Evolutionary conservation across 2,797 vertebrate species (phyloP), one percentile per base, ranked within the genome.

Genomic region (Diplodus sargus): DNA sequence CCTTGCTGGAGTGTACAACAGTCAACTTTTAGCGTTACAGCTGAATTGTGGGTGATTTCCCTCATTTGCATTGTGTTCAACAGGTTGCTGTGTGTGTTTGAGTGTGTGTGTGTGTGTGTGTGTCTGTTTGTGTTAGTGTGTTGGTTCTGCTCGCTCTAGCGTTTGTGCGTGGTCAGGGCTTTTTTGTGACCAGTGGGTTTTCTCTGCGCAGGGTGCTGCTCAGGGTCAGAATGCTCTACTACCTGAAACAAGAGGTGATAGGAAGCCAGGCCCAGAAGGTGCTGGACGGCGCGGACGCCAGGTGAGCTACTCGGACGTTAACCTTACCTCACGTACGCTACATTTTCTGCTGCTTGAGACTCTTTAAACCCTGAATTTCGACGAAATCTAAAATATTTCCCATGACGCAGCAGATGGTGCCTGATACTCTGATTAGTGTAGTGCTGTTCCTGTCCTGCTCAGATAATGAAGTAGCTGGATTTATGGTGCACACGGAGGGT

Each of bases 141-240:
- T 74, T 16, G 67, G 75, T 85, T 90, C 74, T 90, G 91, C 92
- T 71, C 60, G 18, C 89, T 93, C 93, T 28, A 93, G 92, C 93
- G 22, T 86, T 92, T 90, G 85, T 91, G 84, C 45, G 1, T 45
- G 70, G 78, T 72, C 70, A 42, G 86, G 87, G 79, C 89, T 94
- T 94, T 94, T 90, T 94, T 89, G 76, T 94, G 88, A 93, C 87
- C 86, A 10, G 56, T 73, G 85, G 87, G 81, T 88, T 93, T 93
- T 94, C 91, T 91, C 63, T 88, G 45, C 83, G 86, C 92, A 99
- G 98, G 89, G 97, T 99, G 90, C 95, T 99, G 93, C 96, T 99
- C 90, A 96, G 98, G 90, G 98, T 99, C 87, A 97, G 98, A 95
- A 99, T 99, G 98, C 95, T 99, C n/a, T 99, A 99, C 94, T 99